Percentiles rank a stretch among this genome's conserved stretches.
Evolutionary conservation across 2,113 vertebrate species (phyloP).

Genomic region (Seriola rivoliana): DNA sequence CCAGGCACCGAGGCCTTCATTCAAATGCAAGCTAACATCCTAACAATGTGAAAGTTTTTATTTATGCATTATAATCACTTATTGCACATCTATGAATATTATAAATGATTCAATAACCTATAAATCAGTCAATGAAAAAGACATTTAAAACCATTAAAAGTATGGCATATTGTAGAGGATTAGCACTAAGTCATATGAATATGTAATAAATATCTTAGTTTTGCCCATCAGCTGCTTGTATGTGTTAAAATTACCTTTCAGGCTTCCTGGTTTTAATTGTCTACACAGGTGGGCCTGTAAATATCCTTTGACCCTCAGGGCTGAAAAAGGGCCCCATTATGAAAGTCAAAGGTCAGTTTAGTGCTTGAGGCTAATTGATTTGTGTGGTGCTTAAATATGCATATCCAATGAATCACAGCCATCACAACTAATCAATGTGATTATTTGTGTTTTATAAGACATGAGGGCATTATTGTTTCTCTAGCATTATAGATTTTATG

Average conservation of each 20-base stretch:
- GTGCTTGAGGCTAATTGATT: slow-evolving; percentile 73
- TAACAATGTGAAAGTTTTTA: background rate
- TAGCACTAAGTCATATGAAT: background rate
- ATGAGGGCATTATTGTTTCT: background rate
- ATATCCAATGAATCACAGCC: slow-evolving; percentile 61
- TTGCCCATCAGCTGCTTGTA: background rate
- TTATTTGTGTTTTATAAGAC: slow-evolving; percentile 29
- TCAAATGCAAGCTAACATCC: slow-evolving; percentile 1
- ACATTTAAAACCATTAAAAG: background rate
- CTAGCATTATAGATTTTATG: background rate
- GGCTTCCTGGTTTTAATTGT: slow-evolving; percentile 77
- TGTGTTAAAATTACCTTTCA: slow-evolving; percentile 18
- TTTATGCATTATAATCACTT: slow-evolving; percentile 8
- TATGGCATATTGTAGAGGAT: background rate
- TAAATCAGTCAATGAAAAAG: background rate
- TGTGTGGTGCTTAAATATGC: slow-evolving; percentile 71
- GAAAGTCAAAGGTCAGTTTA: slow-evolving; percentile 74
- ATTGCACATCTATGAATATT: background rate
- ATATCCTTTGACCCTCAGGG: slow-evolving; percentile 68
- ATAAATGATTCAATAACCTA: background rate
- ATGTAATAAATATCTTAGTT: slow-evolving; percentile 2
- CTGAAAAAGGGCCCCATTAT: slow-evolving; percentile 66
- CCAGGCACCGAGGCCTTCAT: background rate
- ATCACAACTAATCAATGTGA: slow-evolving; percentile 50
- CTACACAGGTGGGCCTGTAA: slow-evolving; percentile 80